Base-by-base conservation (phyloP, 2,888 invertebrate genomes). In the Agrotis clavis region DNA sequence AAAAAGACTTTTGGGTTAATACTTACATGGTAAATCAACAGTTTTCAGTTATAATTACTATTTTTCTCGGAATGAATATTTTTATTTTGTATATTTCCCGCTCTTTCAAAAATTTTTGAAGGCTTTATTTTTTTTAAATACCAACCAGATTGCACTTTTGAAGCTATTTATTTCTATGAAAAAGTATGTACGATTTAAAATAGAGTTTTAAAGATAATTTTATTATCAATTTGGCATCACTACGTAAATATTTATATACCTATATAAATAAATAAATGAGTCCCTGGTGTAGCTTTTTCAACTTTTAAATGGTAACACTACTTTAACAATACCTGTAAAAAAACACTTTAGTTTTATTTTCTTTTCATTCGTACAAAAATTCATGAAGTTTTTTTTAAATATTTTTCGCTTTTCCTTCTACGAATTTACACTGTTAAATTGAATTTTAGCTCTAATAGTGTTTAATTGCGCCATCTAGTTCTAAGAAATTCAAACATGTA, bases 51-150 rank as follows among this genome's bases (percentile, higher is more conserved):
- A 81, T 77, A 71, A 77, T 67, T 75, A 67, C 67, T 68, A 77
- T 61, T 81, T 41, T 68, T 35, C 45, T 14, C 64, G 0, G 56
- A 50, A 48, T 51, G 69, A 81, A 56, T 71, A 73, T 74, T 72
- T 79, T 75, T 82, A 81, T 78, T 87, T 88, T 88, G 79, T 79
- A 76, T 86, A 87, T 89, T 92, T 92, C 92, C 91, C 92, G 92
- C 92, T 88, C 85, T 88, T 87, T 89, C 67, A 82, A 81, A 79
- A 67, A 59, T 71, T 83, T 85, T 84, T 82, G 59, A 47, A 35
- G 66, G 71, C 65, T 66, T 74, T 79, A 85, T 87, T 86, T 82
- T 82, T 82, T 82, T 82, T 78, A 70, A 75, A 56, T 75, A 62
- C 67, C 72, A 77, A 78, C 67, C 70, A 72, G 51, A 51, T 51